Base-by-base conservation (phyloP, 2,113 vertebrate genomes). In the Chaetorhynchus papuensis region DNA sequence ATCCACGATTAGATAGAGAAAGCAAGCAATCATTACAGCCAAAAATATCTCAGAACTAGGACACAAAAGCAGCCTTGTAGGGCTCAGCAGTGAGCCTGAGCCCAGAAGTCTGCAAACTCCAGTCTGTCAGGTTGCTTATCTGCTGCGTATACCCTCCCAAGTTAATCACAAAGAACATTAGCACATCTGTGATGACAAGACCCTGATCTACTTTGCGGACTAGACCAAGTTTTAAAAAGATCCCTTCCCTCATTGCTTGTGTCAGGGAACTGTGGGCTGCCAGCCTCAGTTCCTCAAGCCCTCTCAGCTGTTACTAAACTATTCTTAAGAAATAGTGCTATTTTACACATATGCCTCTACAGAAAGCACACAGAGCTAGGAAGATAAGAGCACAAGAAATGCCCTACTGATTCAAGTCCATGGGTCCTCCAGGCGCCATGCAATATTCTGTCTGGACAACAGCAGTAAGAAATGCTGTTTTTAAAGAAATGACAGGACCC, bases 1-100 rank as follows among this genome's bases (percentile, higher is more conserved):
- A 47, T 89, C 50, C 37, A 77, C 27, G 17, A 54, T 81, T 37
- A 65, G 24, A 26, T 27, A 53, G 45, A 89, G 79, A 75, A 85
- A 90, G 23, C 6, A 87, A 89, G 66, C 65, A 57, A 85, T 35
- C 41, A 22, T 31, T 53, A 77, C 26, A 47, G 33, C 19, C 82
- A 90, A 80, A 96, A 83, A 82, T 79, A 93, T 17, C 88, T 37
- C 75, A 75, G 64, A 96, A 94, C 28, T 74, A 74, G 85, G 66
- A 28, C 75, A 83, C 3, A 26, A 74, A 88, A 92, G 30, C 39
- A 93, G 68, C 52, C 30, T 26, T 69, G 42, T 8, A 57, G 26
- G n/a, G 65, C 30, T 75, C 33, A 64, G 15, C 61, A 57, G 45
- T 26, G n/a, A 93, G 37, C 49, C 23, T 68, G 53, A 83, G 35